phyloP scores from a whole-genome alignment of 2,797 vertebrate genomes.

The Amniataba percoides region DNA sequence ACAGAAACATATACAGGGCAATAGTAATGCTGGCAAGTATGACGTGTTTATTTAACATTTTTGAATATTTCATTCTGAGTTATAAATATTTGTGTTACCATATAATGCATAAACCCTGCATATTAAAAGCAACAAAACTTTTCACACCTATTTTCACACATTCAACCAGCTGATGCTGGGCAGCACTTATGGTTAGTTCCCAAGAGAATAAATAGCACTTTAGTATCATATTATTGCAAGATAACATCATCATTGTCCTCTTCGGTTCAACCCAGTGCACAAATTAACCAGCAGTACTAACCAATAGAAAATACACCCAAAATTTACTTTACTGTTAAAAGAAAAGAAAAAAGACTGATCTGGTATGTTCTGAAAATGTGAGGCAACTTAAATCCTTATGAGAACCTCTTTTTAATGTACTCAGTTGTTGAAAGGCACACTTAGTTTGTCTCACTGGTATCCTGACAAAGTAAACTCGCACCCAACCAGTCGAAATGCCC shows the following conservation, averaged over 20 bases:
- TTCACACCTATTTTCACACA: constrained; percentile 16
- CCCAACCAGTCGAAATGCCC: not conserved
- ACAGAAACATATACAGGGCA: not conserved
- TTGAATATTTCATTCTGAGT: constrained; percentile 3
- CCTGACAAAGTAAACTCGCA: constrained; percentile 9
- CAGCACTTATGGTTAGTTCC: not conserved
- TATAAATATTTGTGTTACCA: constrained; percentile 1
- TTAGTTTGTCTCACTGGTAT: constrained; percentile 5
- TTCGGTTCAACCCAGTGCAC: constrained; percentile 2
- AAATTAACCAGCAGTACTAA: constrained; percentile 11
- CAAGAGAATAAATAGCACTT: constrained; percentile 11
- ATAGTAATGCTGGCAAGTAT: constrained; percentile 19
- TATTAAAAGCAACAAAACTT: not conserved
- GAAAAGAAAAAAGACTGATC: constrained; percentile 1
- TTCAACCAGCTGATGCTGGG: constrained; percentile 31
- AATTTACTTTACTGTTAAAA: not conserved
- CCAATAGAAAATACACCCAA: not conserved
- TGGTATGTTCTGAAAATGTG: not conserved
- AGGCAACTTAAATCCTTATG: constrained; percentile 3
- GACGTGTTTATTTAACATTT: constrained; percentile 2
- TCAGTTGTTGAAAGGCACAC: constrained; percentile 10
- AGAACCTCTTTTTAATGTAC: not conserved
- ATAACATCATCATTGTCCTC: not conserved
- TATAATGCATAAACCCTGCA: not conserved
- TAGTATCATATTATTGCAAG: not conserved